These are phyloP conservation scores for Cyclopterus lumpus DNA, from an alignment of 2,797 vertebrate species.

Conservation along the genomic window DNA sequence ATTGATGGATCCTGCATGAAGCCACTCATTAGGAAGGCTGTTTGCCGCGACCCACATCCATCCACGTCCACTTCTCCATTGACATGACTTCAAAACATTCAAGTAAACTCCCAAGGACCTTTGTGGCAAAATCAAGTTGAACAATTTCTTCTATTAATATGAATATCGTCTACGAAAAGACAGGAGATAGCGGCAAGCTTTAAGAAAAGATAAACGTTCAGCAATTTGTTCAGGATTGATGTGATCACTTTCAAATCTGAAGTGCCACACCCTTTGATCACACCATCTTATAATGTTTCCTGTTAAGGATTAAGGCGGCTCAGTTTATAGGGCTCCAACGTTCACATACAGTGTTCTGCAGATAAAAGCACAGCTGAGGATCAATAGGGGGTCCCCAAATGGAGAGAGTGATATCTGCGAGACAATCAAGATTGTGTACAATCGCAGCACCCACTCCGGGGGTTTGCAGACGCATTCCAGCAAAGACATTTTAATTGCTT, in stretches of 20 bases:
- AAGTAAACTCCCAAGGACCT: slow-evolving; percentile 51
- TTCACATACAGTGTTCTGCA: slow-evolving; percentile 40
- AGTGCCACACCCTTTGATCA: slow-evolving; percentile 51
- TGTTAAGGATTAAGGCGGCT: slow-evolving; percentile 39
- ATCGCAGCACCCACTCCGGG: slow-evolving; percentile 42
- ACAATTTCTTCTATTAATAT: neutral
- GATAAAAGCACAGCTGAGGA: slow-evolving; percentile 68
- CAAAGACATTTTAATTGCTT: slow-evolving; percentile 65
- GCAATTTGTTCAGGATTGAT: neutral
- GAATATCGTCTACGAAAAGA: neutral
- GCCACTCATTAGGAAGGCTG: slow-evolving; percentile 44
- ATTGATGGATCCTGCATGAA: slow-evolving; percentile 45
- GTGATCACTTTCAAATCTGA: slow-evolving; percentile 22
- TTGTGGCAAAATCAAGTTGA: neutral
- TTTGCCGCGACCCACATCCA: slow-evolving; percentile 44
- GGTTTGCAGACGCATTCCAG: slow-evolving; percentile 46
- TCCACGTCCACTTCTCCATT: slow-evolving; percentile 47
- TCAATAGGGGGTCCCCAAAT: slow-evolving; percentile 71
- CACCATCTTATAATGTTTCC: slow-evolving; percentile 43
- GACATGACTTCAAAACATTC: slow-evolving; percentile 32
- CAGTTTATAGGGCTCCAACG: slow-evolving; percentile 14
- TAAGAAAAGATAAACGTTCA: neutral
- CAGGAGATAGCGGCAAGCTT: neutral
- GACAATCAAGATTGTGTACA: slow-evolving; percentile 50
- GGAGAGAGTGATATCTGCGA: slow-evolving; percentile 53